Evolutionary conservation across 2,797 vertebrate genomes (phyloP), one percentile per base, ranked within the genome.

Genomic region (Agapornis canus): DNA sequence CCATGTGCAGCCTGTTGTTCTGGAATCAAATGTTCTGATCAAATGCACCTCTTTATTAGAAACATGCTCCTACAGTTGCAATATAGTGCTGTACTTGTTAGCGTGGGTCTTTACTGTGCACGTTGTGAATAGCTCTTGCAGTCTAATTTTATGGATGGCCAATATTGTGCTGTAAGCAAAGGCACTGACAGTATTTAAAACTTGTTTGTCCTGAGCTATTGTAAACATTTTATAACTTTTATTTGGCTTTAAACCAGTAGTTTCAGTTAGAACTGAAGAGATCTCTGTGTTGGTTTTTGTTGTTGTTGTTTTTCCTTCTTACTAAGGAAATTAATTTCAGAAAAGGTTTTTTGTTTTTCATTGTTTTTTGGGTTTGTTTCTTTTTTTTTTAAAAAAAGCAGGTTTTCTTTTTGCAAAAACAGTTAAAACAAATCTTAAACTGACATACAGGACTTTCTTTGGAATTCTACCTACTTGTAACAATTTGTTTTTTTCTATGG

Each of bases 251-350:
- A 43, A 52, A 65, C 10, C 37, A 39, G 21, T 13, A 40, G 26
- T 66, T 72, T 13, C 22, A 71, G 18, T 16, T 71, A 66, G 71
- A 76, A 81, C 27, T 32, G 2, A 22, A 40, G 35, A 15, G 2
- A 6, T 37, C 26, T 35, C 10, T 35, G 56, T 25, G 35, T 1
- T 32, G 20, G 9, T 10, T 51, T 63, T 43, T 9, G n/a, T 13
- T 31, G 35, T 1, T 1, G 1, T 1, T 31, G 19, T 19, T 10
- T 51, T 32, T 4, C 26, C 15, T 57, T 57, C 22, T 57, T 57
- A 25, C 25, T 35, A 57, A 57, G 56, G 22, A 42, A 68, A 48
- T 37, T 17, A 11, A 25, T 63, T 70, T 70, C 59, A 37, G 71
- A 60, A 10, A 5, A 6, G 8, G 3, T 3, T 31, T 52, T 31